A percentile compares a stretch with the other conserved stretches of the same genome.
Evolutionary conservation across 2,797 vertebrate genomes (phyloP).

Genomic region (Cyclura pinguis): DNA sequence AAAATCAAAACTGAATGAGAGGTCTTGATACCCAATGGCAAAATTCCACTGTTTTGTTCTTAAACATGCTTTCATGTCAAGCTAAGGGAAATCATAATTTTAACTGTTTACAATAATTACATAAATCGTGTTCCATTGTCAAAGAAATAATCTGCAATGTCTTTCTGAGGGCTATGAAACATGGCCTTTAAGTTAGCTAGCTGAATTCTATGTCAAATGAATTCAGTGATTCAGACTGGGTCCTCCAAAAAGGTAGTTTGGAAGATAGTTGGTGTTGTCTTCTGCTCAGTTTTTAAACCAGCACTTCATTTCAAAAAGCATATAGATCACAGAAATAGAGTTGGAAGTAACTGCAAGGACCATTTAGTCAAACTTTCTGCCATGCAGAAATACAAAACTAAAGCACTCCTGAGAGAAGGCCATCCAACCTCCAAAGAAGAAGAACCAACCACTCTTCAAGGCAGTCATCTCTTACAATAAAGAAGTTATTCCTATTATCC

Average conservation of each 20-base stretch:
- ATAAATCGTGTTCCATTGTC: conserved; percentile 11
- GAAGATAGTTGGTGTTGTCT: background rate
- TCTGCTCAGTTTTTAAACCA: background rate
- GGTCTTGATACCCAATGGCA: background rate
- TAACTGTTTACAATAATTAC: conserved; percentile 2
- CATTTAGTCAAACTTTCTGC: too few species aligned
- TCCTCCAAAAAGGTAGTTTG: background rate
- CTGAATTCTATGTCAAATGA: background rate
- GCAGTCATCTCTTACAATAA: too few species aligned
- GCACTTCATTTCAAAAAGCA: background rate
- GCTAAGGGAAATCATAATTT: conserved; percentile 2
- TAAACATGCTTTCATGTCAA: background rate
- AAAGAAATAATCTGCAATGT: conserved; percentile 26
- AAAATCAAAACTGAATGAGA: background rate
- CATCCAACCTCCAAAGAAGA: too few species aligned
- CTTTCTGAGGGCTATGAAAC: background rate
- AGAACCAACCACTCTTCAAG: too few species aligned
- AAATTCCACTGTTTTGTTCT: background rate
- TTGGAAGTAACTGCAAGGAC: too few species aligned
- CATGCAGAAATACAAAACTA: too few species aligned
- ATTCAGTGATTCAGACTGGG: background rate
- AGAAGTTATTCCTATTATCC: too few species aligned
- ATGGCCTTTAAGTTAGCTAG: background rate
- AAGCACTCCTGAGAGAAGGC: too few species aligned
- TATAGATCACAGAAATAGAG: too few species aligned